Percentiles rank a stretch among this genome's conserved stretches.
Evolutionary conservation across 2,888 invertebrate genomes (phyloP).

Genomic region (Mimumesa dahlbomi): DNA sequence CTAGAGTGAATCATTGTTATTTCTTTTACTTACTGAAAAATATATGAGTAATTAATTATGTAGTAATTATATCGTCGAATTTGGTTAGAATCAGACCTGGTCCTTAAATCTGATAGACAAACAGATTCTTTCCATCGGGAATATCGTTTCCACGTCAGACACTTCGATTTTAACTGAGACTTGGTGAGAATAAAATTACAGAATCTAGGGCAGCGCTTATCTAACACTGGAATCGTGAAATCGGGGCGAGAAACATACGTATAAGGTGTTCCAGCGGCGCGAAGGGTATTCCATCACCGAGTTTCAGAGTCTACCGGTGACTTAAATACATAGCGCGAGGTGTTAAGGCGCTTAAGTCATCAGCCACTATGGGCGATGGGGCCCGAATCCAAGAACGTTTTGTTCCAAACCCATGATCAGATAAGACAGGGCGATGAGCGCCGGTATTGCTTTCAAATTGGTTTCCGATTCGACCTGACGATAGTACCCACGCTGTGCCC

Average conservation of each 20-base stretch:
- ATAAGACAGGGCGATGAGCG: conserved; percentile 74
- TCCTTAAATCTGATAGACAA: too few species aligned
- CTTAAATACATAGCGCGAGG: conserved; percentile 61
- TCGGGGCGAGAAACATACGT: not conserved
- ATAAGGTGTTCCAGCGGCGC: not conserved
- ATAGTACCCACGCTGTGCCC: conserved; percentile 68
- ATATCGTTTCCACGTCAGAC: too few species aligned
- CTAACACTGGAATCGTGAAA: not conserved
- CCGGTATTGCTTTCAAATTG: conserved; percentile 79
- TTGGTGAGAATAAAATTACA: too few species aligned
- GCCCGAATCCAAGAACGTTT: conserved; percentile 66
- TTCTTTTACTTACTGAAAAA: too few species aligned
- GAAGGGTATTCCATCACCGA: conserved; percentile 20
- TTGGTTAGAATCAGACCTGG: too few species aligned
- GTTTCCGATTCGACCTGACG: conserved; percentile 77
- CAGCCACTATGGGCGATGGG: conserved; percentile 55
- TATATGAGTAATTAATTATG: too few species aligned
- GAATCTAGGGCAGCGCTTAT: too few species aligned
- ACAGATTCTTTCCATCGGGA: too few species aligned
- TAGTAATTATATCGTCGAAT: too few species aligned
- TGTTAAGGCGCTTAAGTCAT: conserved; percentile 63
- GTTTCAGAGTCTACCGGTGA: conserved; percentile 29
- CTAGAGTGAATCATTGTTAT: too few species aligned
- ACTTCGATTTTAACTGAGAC: too few species aligned
- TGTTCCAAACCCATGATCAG: conserved; percentile 69